Evolutionary conservation across 2,888 invertebrate species (phyloP).

Genomic region (Nudaria mundana): DNA sequence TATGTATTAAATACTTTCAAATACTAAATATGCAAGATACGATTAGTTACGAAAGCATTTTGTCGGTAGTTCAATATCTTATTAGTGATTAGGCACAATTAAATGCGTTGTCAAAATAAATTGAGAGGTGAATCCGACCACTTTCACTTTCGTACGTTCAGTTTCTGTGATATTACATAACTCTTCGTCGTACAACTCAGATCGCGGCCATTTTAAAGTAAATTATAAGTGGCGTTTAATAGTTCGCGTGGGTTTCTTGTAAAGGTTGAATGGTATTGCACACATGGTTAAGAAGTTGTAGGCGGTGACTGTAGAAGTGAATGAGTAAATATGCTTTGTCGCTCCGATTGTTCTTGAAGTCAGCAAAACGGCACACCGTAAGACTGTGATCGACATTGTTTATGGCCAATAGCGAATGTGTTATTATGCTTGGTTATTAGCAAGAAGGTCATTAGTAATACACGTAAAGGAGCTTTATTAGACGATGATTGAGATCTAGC

Average conservation of each 20-base stretch:
- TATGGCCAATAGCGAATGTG: too few species aligned
- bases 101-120: conserved; percentile 40
- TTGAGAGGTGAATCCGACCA: conserved; percentile 31
- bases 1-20: conserved; percentile 5
- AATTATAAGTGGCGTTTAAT: conserved; percentile 19
- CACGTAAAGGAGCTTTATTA: too few species aligned
- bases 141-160: conserved; percentile 64
- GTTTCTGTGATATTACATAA: conserved; percentile 43
- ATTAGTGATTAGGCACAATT: conserved; percentile 30
- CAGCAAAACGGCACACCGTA: too few species aligned
- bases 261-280: conserved; percentile 8
- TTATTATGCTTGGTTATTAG: too few species aligned
- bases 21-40: conserved; percentile 11
- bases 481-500: too few species aligned
- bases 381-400: too few species aligned
- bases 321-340: neutral
- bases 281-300: conserved; percentile 1
- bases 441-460: too few species aligned
- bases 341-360: neutral
- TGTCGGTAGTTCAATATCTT: conserved; percentile 18
- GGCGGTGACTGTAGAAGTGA: neutral
- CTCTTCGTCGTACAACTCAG: conserved; percentile 3
- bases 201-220: neutral
- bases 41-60: conserved; percentile 19
- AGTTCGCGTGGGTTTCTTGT: conserved; percentile 4